Evolutionary conservation across 2,888 invertebrate species (phyloP).

Genomic region (Oasisia sp.): DNA sequence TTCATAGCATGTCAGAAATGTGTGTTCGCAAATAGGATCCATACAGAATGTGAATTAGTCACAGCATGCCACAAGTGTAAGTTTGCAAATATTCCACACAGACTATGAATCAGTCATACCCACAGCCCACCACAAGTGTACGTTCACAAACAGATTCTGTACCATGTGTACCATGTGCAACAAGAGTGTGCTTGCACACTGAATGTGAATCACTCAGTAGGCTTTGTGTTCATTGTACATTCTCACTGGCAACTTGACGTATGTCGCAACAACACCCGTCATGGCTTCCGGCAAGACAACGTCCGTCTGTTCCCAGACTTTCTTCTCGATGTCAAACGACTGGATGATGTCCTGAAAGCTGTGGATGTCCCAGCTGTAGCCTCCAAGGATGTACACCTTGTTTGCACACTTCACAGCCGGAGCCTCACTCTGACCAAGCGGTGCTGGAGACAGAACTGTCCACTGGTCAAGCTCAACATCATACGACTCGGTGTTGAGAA

Average conservation of each 20-base stretch:
- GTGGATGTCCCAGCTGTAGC: constrained; percentile 46
- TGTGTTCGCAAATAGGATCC: too few relatives aligned
- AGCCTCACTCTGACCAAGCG: constrained; percentile 44
- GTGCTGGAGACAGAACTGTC: constrained; percentile 40
- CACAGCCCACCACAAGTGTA: too few relatives aligned
- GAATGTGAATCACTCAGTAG: not conserved
- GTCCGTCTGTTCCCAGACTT: constrained; percentile 40
- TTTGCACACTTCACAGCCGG: constrained; percentile 38
- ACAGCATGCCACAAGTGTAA: too few relatives aligned
- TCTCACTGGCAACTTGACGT: constrained; percentile 40
- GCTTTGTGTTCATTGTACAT: constrained; percentile 13
- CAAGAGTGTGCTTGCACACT: not conserved
- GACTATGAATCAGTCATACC: too few relatives aligned
- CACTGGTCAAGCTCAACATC: constrained; percentile 44
- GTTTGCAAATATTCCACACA: too few relatives aligned
- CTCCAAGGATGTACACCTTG: constrained; percentile 40
- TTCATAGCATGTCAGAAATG: too few relatives aligned
- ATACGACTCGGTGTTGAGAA: constrained; percentile 43
- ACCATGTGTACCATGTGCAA: too few relatives aligned
- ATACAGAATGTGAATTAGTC: too few relatives aligned
- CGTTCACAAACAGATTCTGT: too few relatives aligned
- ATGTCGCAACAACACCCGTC: constrained; percentile 35
- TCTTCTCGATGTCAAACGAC: constrained; percentile 41
- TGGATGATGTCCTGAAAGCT: constrained; percentile 45
- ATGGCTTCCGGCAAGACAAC: constrained; percentile 39